Evolutionary conservation across 35 echinoderm and acorn worm genomes (phyloP).

Genomic region (Patiria miniata): DNA sequence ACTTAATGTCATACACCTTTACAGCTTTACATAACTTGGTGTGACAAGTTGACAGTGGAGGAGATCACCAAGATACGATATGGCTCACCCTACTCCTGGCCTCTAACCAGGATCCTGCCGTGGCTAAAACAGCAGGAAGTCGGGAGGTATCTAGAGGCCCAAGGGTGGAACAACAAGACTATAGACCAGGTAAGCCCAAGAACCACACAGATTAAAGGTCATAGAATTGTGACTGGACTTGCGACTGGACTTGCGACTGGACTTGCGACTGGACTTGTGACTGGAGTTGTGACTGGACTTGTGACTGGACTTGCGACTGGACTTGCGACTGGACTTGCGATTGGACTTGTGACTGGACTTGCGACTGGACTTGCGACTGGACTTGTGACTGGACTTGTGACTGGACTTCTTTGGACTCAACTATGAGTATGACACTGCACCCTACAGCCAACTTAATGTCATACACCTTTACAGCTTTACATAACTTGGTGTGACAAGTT

Average conservation of each 20-base stretch:
- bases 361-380: too few relatives aligned
- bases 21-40: slow-evolving; percentile 84
- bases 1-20: neutral
- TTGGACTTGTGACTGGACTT: too few relatives aligned
- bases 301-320: too few relatives aligned
- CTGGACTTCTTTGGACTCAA: too few relatives aligned
- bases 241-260: too few relatives aligned
- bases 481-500: slow-evolving; percentile 74
- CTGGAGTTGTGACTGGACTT: too few relatives aligned
- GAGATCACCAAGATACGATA: slow-evolving; percentile 83
- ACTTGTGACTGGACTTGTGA: too few relatives aligned
- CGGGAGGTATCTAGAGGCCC: slow-evolving; percentile 61
- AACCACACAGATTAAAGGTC: neutral
- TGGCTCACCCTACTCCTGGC: slow-evolving; percentile 89
- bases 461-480: slow-evolving; percentile 57
- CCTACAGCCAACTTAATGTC: too few relatives aligned
- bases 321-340: too few relatives aligned
- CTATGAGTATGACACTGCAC: too few relatives aligned
- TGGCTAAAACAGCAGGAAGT: slow-evolving; percentile 79
- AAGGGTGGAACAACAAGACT: slow-evolving; percentile 78
- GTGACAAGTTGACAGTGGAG: slow-evolving; percentile 48
- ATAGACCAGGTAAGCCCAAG: slow-evolving; percentile 71
- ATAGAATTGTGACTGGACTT: too few relatives aligned
- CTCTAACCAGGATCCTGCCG: slow-evolving; percentile 70
- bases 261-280: too few relatives aligned